Evolutionary conservation across 2,797 vertebrate genomes (phyloP), one percentile per base, ranked within the genome.

Genomic region (Oceanodroma leucorhoa): DNA sequence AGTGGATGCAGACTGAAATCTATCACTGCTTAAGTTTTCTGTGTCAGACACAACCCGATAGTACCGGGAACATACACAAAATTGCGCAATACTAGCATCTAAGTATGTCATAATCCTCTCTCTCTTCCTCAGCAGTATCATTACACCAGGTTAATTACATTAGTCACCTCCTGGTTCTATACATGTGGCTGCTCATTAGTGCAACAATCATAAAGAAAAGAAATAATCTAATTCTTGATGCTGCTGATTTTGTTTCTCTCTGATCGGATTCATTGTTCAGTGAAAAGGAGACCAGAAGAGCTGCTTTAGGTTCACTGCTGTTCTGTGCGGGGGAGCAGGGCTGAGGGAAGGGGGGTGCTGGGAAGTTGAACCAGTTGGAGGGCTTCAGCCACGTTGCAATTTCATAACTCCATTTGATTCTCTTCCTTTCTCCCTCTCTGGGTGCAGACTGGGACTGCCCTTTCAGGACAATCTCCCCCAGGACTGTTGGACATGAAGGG

Each of bases 61-160:
- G 85, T 84, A 95, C 61, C 7, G 9, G 60, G 64, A 94, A 87
- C 55, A 65, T 34, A 69, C 9, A 88, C 7, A 87, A 86, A 89
- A 91, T 54, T 96, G 82, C 94, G 81, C 82, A 94, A 81, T 93
- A 29, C 85, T 89, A 91, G 89, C 93, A 96, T 50, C 30, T 75
- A 96, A 95, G 60, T 87, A 86, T 96, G 85, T 84, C 90, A 83
- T 66, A 95, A 94, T 78, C 81, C 78, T 84, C 89, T 90, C 76
- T 90, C 58, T 66, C 62, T 93, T 94, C 85, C 83, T 92, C 83
- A 81, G 94, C 94, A 83, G 60, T 89, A 72, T 91, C 61, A 76
- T 90, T 96, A 91, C 81, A 84, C 55, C 72, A 94, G 91, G 94
- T 95, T 96, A 96, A 96, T 98, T 94, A 97, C 92, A 95, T 96